A percentile compares a stretch with the other conserved stretches of the same genome.
Evolutionary conservation across 2,113 vertebrate genomes (phyloP).

Genomic region (Mus spicilegus): DNA sequence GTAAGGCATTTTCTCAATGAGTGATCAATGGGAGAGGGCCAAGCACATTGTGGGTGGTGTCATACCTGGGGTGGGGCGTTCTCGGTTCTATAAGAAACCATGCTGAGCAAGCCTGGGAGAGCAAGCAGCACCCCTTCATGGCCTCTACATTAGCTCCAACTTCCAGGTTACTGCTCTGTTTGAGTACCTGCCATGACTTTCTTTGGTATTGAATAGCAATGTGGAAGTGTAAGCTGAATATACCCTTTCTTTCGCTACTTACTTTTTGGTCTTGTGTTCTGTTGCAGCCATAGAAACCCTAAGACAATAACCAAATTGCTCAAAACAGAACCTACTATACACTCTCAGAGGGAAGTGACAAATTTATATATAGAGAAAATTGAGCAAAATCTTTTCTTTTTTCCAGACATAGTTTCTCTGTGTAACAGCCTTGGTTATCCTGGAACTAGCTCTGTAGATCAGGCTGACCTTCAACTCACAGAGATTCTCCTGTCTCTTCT

Average conservation of each 20-base stretch:
- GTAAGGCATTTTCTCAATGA: no score
- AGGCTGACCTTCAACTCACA: no score
- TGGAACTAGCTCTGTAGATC: no score
- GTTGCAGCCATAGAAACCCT: not conserved
- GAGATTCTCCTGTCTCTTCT: no score
- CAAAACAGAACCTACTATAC: conserved; percentile 26
- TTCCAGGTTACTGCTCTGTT: not conserved
- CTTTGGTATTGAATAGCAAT: not conserved
- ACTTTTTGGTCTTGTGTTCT: not conserved
- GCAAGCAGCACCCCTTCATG: not conserved
- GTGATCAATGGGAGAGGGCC: no score
- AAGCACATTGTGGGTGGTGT: no score
- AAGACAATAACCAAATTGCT: conserved; percentile 3
- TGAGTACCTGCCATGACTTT: not conserved
- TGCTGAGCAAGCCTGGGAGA: not conserved
- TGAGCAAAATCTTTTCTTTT: not conserved
- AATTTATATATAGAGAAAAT: conserved; percentile 19
- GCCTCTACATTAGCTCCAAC: not conserved
- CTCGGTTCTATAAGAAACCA: not conserved
- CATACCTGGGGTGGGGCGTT: not conserved
- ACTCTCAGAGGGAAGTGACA: not conserved
- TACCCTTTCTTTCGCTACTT: not conserved
- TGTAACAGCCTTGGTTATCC: not conserved
- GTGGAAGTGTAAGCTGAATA: not conserved
- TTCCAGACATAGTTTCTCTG: not conserved